Base-by-base conservation (phyloP, 2,888 invertebrate species). In the Coenonympha arcania region DNA sequence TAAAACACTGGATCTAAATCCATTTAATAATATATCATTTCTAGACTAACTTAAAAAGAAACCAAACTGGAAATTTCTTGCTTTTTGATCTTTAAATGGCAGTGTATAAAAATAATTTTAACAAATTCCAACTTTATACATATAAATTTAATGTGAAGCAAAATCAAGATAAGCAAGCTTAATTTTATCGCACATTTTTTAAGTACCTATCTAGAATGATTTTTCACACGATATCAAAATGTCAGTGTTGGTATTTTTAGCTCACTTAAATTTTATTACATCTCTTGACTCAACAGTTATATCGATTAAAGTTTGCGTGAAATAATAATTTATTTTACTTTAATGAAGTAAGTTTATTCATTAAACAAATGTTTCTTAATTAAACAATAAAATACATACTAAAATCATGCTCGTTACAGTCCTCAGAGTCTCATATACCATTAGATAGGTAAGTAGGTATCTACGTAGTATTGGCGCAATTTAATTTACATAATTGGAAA, bases 201-300 rank as follows among this genome's bases (percentile, higher is more conserved):
- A n/a, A n/a, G n/a, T n/a, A n/a, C n/a, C n/a, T n/a, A n/a, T n/a
- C n/a, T n/a, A 24, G 39, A 8, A 4, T 24, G 39, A 39, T 39
- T 39, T 39, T 39, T 39, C 24, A 39, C 39, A 15, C 15, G 39
- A 39, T 39, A 39, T 39, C 24, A 9, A 15, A 39, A 39, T 39
- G 39, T 24, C 15, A 22, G 39, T 39, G 24, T 15, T n/a, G n/a
- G n/a, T n/a, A n/a, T 24, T 39, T 39, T 37, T 24, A 24, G 24
- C 15, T 39, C n/a, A 37, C 37, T 37, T 37, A 9, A 36, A 39
- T 22, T 39, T 39, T 39, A 39, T 39, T 39, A 39, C 24, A 39
- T 39, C 39, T 24, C 24, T 22, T 24, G 15, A 39, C 13, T 39
- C 24, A 15, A 39, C 39, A 39, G 39, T 24, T 22, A 24, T 22